phyloP scores from a whole-genome alignment of 2,888 invertebrate genomes.

The Lepidocyrtoides sp. region DNA sequence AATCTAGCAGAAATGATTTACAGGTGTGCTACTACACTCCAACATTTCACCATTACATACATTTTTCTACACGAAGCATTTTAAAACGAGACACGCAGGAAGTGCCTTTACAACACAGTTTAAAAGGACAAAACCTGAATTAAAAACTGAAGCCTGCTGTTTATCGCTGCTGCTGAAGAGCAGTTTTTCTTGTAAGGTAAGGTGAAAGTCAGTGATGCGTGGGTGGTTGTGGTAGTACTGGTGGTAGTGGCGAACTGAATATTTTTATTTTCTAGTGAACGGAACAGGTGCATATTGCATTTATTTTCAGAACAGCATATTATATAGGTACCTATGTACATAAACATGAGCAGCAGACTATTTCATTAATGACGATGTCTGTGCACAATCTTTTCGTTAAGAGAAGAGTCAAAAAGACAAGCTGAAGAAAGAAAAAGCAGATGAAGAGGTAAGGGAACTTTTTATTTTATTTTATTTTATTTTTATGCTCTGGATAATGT shows the following conservation, averaged over 20 bases:
- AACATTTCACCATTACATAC: background rate
- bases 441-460: conserved; percentile 69
- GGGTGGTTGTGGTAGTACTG: conserved; percentile 60
- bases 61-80: background rate
- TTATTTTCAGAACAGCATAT: background rate
- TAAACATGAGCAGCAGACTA: conserved; percentile 17
- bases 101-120: conserved; percentile 57
- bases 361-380: conserved; percentile 67
- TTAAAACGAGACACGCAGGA: conserved; percentile 59
- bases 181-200: conserved; percentile 36
- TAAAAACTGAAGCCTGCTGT: conserved; percentile 33
- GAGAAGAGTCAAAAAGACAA: conserved; percentile 35
- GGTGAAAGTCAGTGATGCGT: conserved; percentile 80
- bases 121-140: conserved; percentile 70
- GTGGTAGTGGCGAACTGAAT: background rate
- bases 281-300: conserved; percentile 77
- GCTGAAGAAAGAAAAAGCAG: conserved; percentile 28
- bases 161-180: background rate
- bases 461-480: conserved; percentile 67
- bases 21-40: conserved; percentile 56
- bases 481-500: conserved; percentile 78
- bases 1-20: conserved; percentile 49
- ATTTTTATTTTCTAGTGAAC: conserved; percentile 17
- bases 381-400: conserved; percentile 9
- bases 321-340: too few relatives aligned